A percentile compares a stretch with the other conserved stretches of the same genome.
phyloP scores from a whole-genome alignment of 2,888 invertebrate genomes.

The Phasia obesa region DNA sequence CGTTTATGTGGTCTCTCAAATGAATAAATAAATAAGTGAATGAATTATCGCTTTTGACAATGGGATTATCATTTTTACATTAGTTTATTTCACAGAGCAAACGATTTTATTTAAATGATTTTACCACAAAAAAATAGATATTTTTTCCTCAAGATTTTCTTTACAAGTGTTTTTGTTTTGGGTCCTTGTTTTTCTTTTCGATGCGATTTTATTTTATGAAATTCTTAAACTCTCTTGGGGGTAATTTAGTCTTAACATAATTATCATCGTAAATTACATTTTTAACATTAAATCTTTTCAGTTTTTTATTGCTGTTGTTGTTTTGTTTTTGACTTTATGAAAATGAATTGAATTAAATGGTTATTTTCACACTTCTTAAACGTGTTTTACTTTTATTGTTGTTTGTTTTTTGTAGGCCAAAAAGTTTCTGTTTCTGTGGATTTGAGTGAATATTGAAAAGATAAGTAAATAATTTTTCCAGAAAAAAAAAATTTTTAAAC shows the following conservation, averaged over 20 bases:
- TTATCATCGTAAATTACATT: constrained; percentile 80
- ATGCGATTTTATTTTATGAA: constrained; percentile 14
- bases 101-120: constrained; percentile 60
- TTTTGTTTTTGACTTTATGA: constrained; percentile 75
- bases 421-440: constrained; percentile 44
- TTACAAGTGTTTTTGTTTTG: constrained; percentile 4
- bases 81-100: constrained; percentile 65
- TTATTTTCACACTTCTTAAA: constrained; percentile 71
- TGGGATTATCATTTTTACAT: constrained; percentile 82
- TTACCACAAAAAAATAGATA: constrained; percentile 17
- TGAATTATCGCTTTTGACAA: constrained; percentile 82
- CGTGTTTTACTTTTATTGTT: constrained; percentile 40
- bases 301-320: constrained; percentile 16
- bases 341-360: constrained; percentile 80
- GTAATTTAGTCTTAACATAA: constrained; percentile 79
- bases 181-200: neutral
- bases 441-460: constrained; percentile 44
- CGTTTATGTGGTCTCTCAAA: constrained; percentile 23
- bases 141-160: constrained; percentile 27
- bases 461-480: constrained; percentile 32
- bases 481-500: too few species aligned
- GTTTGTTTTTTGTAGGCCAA: constrained; percentile 52
- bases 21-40: constrained; percentile 61
- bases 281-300: constrained; percentile 66
- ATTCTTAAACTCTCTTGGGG: constrained; percentile 76